These are phyloP conservation scores for Garrulus glandarius DNA, from an alignment of 2,797 vertebrate species.

Conservation along the genomic window DNA sequence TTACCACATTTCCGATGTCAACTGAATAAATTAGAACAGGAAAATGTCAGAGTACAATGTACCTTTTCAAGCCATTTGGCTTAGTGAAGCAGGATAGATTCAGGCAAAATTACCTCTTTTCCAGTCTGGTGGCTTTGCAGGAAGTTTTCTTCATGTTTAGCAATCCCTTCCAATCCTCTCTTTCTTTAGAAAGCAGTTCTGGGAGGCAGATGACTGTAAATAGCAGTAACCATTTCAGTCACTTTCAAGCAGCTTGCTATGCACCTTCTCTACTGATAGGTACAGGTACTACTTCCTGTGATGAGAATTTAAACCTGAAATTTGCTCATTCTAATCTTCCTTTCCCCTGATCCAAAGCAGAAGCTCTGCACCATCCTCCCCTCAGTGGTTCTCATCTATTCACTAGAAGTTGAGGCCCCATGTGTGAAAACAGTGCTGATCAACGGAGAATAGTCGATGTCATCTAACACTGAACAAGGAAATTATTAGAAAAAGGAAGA, in stretches of 20 bases:
- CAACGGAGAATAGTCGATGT: neutral
- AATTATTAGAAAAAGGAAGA: neutral
- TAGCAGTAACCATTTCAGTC: neutral
- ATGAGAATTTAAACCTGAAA: neutral
- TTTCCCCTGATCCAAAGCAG: neutral
- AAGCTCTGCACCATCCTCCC: neutral
- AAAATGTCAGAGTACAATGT: conserved; percentile 6
- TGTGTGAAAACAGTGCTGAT: neutral
- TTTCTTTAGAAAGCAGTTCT: neutral
- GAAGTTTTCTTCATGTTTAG: conserved; percentile 20
- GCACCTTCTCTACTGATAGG: neutral
- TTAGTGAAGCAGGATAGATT: conserved; percentile 9
- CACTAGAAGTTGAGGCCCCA: neutral
- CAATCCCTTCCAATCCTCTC: neutral
- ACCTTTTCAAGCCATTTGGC: conserved; percentile 13
- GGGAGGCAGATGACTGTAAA: neutral
- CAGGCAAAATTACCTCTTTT: conserved; percentile 47
- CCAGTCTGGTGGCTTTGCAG: conserved; percentile 25
- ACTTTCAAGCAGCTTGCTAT: neutral
- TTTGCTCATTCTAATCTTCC: neutral
- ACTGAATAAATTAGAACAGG: conserved; percentile 45
- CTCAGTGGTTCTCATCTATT: neutral
- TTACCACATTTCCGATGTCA: conserved; percentile 43
- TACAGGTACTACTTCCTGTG: neutral
- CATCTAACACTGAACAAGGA: neutral